phyloP scores from a whole-genome alignment of 2,797 vertebrate species.

The Miichthys miiuy region DNA sequence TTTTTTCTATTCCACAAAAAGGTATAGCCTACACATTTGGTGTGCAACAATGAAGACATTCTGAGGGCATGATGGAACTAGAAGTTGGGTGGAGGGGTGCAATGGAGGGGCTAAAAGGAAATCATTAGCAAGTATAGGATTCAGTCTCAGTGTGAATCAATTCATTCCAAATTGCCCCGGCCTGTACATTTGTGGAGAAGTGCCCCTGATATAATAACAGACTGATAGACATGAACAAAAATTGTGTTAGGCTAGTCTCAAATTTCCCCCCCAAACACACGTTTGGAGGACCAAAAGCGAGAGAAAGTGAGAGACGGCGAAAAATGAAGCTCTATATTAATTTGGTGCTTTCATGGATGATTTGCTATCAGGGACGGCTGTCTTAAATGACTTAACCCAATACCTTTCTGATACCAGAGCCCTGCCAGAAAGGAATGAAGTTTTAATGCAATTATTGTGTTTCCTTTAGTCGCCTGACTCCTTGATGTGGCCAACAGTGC shows the following conservation, averaged over 20 bases:
- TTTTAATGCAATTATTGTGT: constrained; percentile 91
- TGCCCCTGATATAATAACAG: constrained; percentile 98
- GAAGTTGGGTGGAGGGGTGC: constrained; percentile 59
- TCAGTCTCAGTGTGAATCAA: constrained; percentile 94
- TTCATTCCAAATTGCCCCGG: constrained; percentile 98
- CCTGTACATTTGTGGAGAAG: constrained; percentile 98
- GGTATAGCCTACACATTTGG: constrained; percentile 38
- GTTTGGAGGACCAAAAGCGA: constrained; percentile 85
- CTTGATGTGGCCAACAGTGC: constrained; percentile 79
- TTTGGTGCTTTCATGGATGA: constrained; percentile 94
- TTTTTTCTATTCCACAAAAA: constrained; percentile 30
- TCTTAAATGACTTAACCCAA: constrained; percentile 92
- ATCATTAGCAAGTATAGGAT: constrained; percentile 93
- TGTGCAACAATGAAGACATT: constrained; percentile 67
- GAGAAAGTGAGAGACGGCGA: constrained; percentile 76
- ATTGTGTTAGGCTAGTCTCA: constrained; percentile 95
- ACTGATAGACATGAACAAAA: constrained; percentile 97
- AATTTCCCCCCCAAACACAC: constrained; percentile 96
- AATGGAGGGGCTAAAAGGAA: constrained; percentile 84
- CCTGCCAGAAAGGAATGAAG: constrained; percentile 82
- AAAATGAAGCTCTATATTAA: constrained; percentile 99
- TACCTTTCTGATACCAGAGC: constrained; percentile 89
- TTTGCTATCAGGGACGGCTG: constrained; percentile 91
- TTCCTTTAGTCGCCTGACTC: constrained; percentile 82
- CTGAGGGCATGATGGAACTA: constrained; percentile 58